A percentile compares a stretch with the other conserved stretches of the same genome.
These are phyloP conservation scores for Drosophila mayaguana DNA, from an alignment of 2,888 invertebrate species.

Conservation along the genomic window DNA sequence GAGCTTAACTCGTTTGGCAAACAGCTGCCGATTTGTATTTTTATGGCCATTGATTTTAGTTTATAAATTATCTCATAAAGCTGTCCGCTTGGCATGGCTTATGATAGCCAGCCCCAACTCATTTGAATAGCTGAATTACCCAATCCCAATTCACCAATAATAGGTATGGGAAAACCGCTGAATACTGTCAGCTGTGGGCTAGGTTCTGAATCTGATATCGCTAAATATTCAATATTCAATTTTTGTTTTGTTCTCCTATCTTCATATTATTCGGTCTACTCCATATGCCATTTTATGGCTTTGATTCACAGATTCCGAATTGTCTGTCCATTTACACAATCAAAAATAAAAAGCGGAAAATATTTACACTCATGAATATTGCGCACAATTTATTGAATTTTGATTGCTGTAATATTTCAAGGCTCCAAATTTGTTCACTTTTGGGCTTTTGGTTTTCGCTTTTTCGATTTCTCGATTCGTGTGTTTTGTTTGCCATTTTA, in stretches of 20 bases:
- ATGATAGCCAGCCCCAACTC: slow-evolving; percentile 27
- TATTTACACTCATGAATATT: slow-evolving; percentile 43
- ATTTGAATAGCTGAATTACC: slow-evolving; percentile 59
- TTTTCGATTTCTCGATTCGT: slow-evolving; percentile 15
- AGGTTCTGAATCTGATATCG: slow-evolving; percentile 10
- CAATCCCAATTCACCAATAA: slow-evolving; percentile 20
- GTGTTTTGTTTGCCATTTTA: slow-evolving; percentile 74
- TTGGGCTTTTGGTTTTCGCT: neutral
- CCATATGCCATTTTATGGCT: slow-evolving; percentile 13
- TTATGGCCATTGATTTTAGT: slow-evolving; percentile 38
- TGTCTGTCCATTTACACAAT: slow-evolving; percentile 17
- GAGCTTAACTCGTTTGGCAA: slow-evolving; percentile 14
- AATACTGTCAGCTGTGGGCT: slow-evolving; percentile 18
- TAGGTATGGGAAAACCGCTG: slow-evolving; percentile 45
- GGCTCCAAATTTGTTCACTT: slow-evolving; percentile 24
- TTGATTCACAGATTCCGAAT: slow-evolving; percentile 24
- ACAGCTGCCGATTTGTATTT: slow-evolving; percentile 21
- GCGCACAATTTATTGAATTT: slow-evolving; percentile 59
- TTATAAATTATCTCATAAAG: slow-evolving; percentile 63
- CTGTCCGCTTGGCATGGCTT: slow-evolving; percentile 46
- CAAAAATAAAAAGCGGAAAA: slow-evolving; percentile 8
- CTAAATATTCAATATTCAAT: slow-evolving; percentile 14
- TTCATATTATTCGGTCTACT: neutral
- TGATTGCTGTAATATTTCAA: slow-evolving; percentile 61
- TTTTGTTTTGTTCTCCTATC: neutral